Evolutionary conservation across 2,113 vertebrate genomes (phyloP).

Genomic region (Muscicapa adusta): DNA sequence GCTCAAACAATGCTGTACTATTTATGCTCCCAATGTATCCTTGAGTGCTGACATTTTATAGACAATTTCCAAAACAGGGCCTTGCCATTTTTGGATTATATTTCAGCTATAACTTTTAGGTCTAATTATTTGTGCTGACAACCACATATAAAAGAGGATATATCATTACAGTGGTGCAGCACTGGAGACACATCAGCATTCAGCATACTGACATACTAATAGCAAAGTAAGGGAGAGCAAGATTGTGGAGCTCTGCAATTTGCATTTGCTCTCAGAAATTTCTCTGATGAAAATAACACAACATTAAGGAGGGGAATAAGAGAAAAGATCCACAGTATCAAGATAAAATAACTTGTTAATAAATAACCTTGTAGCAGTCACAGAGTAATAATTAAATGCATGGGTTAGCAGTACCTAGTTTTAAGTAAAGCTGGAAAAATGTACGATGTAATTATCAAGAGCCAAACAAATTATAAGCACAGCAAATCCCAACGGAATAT

Average conservation of each 20-base stretch:
- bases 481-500: slow-evolving; percentile 74
- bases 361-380: slow-evolving; percentile 78
- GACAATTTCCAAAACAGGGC: slow-evolving; percentile 79
- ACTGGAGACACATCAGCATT: slow-evolving; percentile 70
- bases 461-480: slow-evolving; percentile 78
- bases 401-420: slow-evolving; percentile 71
- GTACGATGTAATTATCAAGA: slow-evolving; percentile 76
- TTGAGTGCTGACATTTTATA: slow-evolving; percentile 77
- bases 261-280: slow-evolving; percentile 75
- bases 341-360: slow-evolving; percentile 82
- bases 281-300: slow-evolving; percentile 83
- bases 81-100: slow-evolving; percentile 79
- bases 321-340: slow-evolving; percentile 74
- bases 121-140: slow-evolving; percentile 81
- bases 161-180: slow-evolving; percentile 70
- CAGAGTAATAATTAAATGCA: slow-evolving; percentile 81
- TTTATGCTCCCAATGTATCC: slow-evolving; percentile 69
- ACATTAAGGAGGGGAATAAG: slow-evolving; percentile 72
- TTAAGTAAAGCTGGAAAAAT: slow-evolving; percentile 77
- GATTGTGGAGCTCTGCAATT: slow-evolving; percentile 71
- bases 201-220: slow-evolving; percentile 75
- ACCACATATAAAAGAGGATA: slow-evolving; percentile 74
- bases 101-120: slow-evolving; percentile 82
- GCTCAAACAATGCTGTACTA: slow-evolving; percentile 73
- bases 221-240: slow-evolving; percentile 66